Conservation (phyloP, 2,888 invertebrate genomes). For the Dasypogon diadema region DNA sequence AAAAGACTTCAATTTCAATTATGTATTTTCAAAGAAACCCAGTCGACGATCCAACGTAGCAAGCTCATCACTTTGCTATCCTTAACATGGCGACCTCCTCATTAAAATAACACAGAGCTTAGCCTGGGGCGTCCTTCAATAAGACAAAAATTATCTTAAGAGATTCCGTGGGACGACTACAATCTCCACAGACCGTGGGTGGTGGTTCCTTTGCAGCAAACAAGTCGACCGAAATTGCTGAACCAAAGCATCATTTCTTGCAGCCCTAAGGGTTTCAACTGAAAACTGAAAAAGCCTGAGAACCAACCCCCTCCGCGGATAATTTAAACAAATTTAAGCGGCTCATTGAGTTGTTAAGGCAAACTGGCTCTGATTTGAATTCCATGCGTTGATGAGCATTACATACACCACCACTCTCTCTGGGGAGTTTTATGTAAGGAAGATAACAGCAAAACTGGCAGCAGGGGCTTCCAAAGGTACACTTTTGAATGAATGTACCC, state of each 20-base stretch:
- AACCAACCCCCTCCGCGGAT: neutral
- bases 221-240: neutral
- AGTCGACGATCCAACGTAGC: neutral
- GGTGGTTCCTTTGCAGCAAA: neutral
- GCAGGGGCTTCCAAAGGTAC: neutral
- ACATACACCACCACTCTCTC: neutral
- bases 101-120: slow-evolving; percentile 13
- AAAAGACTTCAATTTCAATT: no score
- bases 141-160: neutral
- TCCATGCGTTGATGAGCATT: slow-evolving; percentile 51
- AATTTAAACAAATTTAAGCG: slow-evolving; percentile 48
- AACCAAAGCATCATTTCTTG: neutral
- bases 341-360: slow-evolving; percentile 44
- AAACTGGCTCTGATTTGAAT: slow-evolving; percentile 50
- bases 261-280: neutral
- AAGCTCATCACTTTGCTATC: neutral
- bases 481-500: neutral
- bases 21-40: no score
- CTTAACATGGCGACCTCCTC: neutral
- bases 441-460: neutral
- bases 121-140: neutral
- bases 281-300: slow-evolving; percentile 2
- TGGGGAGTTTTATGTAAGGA: neutral
- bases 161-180: neutral
- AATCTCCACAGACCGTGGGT: neutral